Conservation (phyloP, 2,888 invertebrate genomes). For the Calameuta pallipes region DNA sequence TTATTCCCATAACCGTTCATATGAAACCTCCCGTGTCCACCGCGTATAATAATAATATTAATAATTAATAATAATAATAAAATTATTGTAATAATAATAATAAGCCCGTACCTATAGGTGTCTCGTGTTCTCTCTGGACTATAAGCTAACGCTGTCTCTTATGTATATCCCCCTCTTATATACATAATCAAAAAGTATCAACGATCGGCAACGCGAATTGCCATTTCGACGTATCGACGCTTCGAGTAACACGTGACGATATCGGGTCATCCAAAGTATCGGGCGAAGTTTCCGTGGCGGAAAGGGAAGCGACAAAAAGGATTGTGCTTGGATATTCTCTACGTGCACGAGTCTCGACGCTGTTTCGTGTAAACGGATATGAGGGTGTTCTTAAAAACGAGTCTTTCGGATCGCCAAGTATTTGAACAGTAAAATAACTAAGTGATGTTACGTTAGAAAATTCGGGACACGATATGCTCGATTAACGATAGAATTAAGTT, state of each 20-base stretch:
- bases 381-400: too few species aligned
- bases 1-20: background rate
- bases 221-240: background rate
- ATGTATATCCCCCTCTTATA: background rate
- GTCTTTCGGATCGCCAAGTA: too few species aligned
- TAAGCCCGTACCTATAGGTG: background rate
- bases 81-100: background rate
- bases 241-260: background rate
- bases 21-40: background rate
- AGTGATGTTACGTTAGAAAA: too few species aligned
- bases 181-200: background rate
- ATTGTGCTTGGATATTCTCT: background rate
- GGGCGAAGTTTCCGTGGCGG: background rate
- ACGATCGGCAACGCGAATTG: background rate
- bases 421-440: too few species aligned
- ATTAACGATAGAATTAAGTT: too few species aligned
- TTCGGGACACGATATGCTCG: too few species aligned
- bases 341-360: background rate
- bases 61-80: background rate
- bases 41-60: background rate
- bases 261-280: background rate
- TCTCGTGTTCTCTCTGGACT: background rate
- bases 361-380: background rate
- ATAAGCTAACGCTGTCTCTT: background rate
- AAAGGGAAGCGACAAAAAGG: background rate